phyloP scores from a whole-genome alignment of 2,797 vertebrate species.

The Gouania willdenowi region DNA sequence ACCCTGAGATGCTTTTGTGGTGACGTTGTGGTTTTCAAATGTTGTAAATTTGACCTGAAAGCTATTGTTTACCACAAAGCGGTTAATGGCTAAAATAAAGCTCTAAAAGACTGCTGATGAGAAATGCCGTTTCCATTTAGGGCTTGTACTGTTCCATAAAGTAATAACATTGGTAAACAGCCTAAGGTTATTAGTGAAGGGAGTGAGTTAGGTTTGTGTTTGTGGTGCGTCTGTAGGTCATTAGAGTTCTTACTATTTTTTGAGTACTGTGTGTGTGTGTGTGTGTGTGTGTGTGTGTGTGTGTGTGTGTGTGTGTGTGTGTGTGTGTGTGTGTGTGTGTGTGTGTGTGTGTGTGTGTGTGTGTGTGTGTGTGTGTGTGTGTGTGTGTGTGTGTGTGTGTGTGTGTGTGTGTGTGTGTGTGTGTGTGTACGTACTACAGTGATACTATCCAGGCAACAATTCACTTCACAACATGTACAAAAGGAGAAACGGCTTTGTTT shows the following conservation, averaged over 20 bases:
- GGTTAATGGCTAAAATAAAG: slow-evolving; percentile 77
- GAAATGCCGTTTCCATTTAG: slow-evolving; percentile 75
- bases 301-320: background rate
- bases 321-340: background rate
- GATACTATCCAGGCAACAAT: slow-evolving; percentile 24
- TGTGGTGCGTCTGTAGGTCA: slow-evolving; percentile 41
- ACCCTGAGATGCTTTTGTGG: too few relatives aligned
- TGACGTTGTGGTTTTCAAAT: too few relatives aligned
- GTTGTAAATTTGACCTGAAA: too few relatives aligned
- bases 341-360: background rate
- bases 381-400: background rate
- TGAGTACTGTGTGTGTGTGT: background rate
- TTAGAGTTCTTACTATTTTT: slow-evolving; percentile 45
- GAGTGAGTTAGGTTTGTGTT: slow-evolving; percentile 58
- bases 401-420: slow-evolving; percentile 16
- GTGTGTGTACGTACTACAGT: slow-evolving; percentile 33
- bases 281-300: background rate
- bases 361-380: background rate
- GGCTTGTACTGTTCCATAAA: slow-evolving; percentile 64
- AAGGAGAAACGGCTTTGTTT: slow-evolving; percentile 31
- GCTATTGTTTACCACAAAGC: too few relatives aligned
- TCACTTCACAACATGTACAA: slow-evolving; percentile 38
- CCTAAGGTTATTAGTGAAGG: slow-evolving; percentile 80
- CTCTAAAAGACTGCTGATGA: slow-evolving; percentile 69
- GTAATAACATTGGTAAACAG: slow-evolving; percentile 70